Base-by-base conservation (phyloP, 2,888 invertebrate genomes). In the Epistrophe eligans region DNA sequence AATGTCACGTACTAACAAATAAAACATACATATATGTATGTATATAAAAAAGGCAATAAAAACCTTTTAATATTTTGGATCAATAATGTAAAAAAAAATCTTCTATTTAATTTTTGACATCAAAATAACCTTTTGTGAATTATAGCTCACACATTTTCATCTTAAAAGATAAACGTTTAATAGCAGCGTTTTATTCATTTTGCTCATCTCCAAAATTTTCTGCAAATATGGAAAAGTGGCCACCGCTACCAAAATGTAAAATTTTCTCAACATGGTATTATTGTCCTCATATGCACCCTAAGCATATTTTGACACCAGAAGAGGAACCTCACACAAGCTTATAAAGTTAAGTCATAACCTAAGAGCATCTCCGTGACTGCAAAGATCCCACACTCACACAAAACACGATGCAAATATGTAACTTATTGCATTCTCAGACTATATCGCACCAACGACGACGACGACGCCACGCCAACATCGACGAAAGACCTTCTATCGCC, bases 331-430 rank as follows among this genome's bases (percentile, higher is more conserved):
- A 70, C 66, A 73, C 9, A 66, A 72, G 48, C 19, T 43, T 28
- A 40, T 40, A 43, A 40, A 38, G 35, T 32, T 40, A 71, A 79
- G 57, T 77, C 76, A 52, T 72, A 72, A 80, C 60, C 72, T n/a
- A 67, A 81, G 73, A 62, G 52, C 50, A 67, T 48, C 38, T 72
- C 15, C 2, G 38, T 71, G 43, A 19, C 62, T 77, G 77, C 79
- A 76, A 58, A 66, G 60, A 77, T 85, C 81, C 77, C 81, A 81
- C 81, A 84, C 77, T 80, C 77, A 67, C 76, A 62, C 40, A 52
- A 28, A 35, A 38, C 35, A 70, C 79, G 35, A 48, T 58, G 48
- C 57, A 52, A 62, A 43, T n/a, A n/a, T 43, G 62, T 24, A 62
- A 62, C 35, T 43, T 32, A 64, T 71, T 66, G 48, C 80, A 80